phyloP scores from a whole-genome alignment of 2,113 vertebrate species.

The Lophotis ruficrista region DNA sequence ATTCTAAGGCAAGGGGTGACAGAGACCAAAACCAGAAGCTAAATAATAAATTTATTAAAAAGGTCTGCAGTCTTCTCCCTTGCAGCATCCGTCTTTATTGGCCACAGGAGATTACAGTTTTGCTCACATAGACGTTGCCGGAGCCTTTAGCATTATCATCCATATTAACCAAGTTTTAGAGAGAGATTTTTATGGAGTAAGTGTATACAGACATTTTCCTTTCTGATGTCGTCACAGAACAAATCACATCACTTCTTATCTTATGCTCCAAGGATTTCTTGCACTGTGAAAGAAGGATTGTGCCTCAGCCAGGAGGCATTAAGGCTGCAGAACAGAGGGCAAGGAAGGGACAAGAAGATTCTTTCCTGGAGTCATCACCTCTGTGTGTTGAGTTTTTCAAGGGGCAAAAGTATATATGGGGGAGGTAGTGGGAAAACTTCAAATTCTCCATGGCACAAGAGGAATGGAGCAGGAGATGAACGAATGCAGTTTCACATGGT shows the following conservation, averaged over 20 bases:
- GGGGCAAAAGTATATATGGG: not conserved
- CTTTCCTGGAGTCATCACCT: not conserved
- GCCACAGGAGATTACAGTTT: not conserved
- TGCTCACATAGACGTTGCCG: not conserved
- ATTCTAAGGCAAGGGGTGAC: not conserved
- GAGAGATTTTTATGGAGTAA: not conserved
- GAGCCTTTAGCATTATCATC: not conserved
- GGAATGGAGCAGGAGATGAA: not conserved
- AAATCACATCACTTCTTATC: not conserved
- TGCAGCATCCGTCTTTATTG: not conserved
- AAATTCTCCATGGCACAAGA: not conserved
- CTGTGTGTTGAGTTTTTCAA: not conserved
- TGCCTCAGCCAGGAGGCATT: not conserved
- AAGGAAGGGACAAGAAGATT: not conserved
- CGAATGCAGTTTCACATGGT: not conserved
- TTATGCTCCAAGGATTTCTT: not conserved
- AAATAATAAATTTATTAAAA: not conserved
- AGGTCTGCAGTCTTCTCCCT: constrained; percentile 2
- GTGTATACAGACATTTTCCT: not conserved
- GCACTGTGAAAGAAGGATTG: not conserved
- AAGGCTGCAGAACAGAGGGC: not conserved
- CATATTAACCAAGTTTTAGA: not conserved
- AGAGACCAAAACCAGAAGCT: not conserved
- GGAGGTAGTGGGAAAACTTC: constrained; percentile 27
- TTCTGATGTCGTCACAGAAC: not conserved